Percentiles rank a stretch among this genome's conserved stretches.
These are phyloP conservation scores for Porites divaricata DNA, from an alignment of 92 coral and sea anemone species.

Conservation along the genomic window DNA sequence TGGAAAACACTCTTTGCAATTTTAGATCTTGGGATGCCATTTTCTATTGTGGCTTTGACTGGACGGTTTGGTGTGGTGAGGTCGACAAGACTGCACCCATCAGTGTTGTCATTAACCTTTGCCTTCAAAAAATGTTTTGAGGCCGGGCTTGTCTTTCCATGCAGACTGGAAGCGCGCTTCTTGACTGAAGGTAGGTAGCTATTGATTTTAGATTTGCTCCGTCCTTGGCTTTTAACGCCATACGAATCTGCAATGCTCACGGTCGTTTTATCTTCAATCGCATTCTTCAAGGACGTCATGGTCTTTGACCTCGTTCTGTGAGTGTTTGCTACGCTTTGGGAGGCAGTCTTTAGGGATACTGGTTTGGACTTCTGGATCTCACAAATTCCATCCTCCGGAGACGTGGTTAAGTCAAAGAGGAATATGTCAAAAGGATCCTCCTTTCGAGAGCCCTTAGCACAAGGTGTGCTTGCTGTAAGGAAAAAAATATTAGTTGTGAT, in stretches of 20 bases:
- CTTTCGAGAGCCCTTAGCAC: constrained; percentile 25
- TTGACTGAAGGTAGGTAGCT: neutral
- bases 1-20: constrained; percentile 30
- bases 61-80: constrained; percentile 24
- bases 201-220: neutral
- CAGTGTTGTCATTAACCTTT: neutral
- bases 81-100: neutral
- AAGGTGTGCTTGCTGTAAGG: neutral
- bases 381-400: constrained; percentile 44
- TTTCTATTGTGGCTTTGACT: neutral
- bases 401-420: constrained; percentile 69
- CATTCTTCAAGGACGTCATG: constrained; percentile 19
- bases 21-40: constrained; percentile 29
- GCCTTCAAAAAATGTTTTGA: neutral
- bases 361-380: constrained; percentile 5
- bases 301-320: constrained; percentile 37
- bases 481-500: no score
- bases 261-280: neutral
- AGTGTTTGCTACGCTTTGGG: neutral
- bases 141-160: neutral
- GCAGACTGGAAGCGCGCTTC: neutral
- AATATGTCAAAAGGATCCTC: constrained; percentile 81
- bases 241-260: neutral
- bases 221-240: neutral
- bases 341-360: neutral